A percentile compares a stretch with the other conserved stretches of the same genome.
These are phyloP conservation scores for Nyctibius grandis DNA, from an alignment of 2,797 vertebrate species.

Conservation along the genomic window DNA sequence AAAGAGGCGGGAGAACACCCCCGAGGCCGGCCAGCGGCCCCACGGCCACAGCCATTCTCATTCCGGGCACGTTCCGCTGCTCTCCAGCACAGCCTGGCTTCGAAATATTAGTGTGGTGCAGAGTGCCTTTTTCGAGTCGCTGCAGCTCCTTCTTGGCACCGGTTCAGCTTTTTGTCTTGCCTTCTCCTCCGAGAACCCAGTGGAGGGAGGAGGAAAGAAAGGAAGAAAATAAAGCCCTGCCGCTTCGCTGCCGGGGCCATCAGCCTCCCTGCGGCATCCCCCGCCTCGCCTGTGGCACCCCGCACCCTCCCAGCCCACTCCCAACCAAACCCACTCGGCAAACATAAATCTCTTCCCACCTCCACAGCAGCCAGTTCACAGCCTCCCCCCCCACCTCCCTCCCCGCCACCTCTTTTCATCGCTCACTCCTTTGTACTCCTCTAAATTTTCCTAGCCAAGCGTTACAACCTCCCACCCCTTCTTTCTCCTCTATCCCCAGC, in stretches of 20 bases:
- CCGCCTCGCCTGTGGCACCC: not conserved
- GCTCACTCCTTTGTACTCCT: not conserved
- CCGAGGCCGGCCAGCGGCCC: constrained; percentile 1
- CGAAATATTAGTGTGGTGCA: constrained; percentile 63
- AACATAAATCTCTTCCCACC: constrained; percentile 9
- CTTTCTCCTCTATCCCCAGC: not conserved
- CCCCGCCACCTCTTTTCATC: not conserved
- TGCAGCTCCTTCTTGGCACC: constrained; percentile 76
- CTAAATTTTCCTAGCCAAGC: constrained; percentile 42
- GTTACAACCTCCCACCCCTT: not conserved
- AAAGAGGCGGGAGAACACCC: not conserved
- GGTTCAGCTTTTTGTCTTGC: constrained; percentile 80
- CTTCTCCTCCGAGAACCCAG: constrained; percentile 10
- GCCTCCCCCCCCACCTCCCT: not conserved
- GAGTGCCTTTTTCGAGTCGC: constrained; percentile 60
- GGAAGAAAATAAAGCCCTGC: not conserved
- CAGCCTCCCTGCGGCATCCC: not conserved
- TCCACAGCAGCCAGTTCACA: not conserved
- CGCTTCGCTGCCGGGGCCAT: not conserved
- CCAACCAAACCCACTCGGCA: not conserved
- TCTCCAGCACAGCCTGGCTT: constrained; percentile 50
- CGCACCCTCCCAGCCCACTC: not conserved
- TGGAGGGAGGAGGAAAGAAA: not conserved
- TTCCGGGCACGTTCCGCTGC: constrained; percentile 58
- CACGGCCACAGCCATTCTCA: constrained; percentile 25